phyloP scores from a whole-genome alignment of 2,113 vertebrate species.

The Lethenteron reissneri region DNA sequence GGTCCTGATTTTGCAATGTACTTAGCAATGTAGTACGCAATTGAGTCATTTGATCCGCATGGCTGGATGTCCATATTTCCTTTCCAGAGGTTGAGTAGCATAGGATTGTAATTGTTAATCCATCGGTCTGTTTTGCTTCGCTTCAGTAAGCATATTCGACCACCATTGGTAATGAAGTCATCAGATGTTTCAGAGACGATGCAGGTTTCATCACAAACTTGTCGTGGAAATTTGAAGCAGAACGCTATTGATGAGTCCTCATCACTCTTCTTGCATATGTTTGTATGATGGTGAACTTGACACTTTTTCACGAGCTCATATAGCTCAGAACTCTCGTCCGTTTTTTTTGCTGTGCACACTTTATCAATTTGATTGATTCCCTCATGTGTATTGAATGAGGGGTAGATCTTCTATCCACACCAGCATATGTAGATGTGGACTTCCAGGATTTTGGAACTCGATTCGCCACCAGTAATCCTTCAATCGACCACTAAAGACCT shows the following conservation, averaged over 20 bases:
- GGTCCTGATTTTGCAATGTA: background rate
- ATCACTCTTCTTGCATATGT: background rate
- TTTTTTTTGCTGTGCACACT: background rate
- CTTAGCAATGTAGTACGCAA: background rate
- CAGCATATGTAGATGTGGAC: background rate
- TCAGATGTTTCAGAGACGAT: constrained; percentile 1
- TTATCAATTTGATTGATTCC: background rate
- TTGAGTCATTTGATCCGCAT: background rate
- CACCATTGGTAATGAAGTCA: background rate
- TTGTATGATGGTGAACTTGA: background rate
- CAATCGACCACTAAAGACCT: background rate
- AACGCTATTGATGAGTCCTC: background rate
- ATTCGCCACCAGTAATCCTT: constrained; percentile 1
- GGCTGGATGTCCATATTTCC: constrained; percentile 5
- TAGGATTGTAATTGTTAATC: constrained; percentile 1
- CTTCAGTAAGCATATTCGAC: background rate
- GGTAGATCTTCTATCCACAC: background rate
- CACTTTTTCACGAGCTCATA: background rate
- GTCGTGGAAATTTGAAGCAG: background rate
- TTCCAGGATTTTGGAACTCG: background rate
- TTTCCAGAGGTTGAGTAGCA: background rate
- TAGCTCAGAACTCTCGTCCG: background rate
- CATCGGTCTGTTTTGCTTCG: background rate
- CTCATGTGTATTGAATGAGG: background rate
- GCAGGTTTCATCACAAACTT: background rate